Percentiles rank a stretch among this genome's conserved stretches.
Conservation (phyloP, 1,140 invertebrate species). For the Cydia strobilella region DNA sequence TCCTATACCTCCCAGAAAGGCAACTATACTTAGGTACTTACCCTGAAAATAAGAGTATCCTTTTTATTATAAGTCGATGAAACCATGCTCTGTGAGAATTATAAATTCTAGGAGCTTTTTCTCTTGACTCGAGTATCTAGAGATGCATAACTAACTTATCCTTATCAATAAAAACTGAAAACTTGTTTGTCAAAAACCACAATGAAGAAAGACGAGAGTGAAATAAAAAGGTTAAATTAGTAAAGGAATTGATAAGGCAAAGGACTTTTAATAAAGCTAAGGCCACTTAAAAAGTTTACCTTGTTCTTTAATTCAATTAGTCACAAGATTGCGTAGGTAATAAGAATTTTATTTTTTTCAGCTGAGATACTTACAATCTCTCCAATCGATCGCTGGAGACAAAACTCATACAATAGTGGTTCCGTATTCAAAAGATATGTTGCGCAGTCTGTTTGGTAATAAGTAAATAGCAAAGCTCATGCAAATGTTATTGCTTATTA, state of each 20-base stretch:
- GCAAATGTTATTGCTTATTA: conserved; percentile 18
- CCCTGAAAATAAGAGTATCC: too few species aligned
- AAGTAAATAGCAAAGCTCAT: neutral
- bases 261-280: neutral
- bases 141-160: too few species aligned
- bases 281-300: neutral
- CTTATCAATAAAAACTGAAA: too few species aligned
- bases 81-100: too few species aligned
- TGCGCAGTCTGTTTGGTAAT: neutral
- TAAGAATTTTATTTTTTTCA: conserved; percentile 43
- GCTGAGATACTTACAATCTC: conserved; percentile 59
- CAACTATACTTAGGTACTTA: too few species aligned
- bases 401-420: conserved; percentile 59
- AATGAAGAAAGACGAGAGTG: too few species aligned
- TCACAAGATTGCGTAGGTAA: neutral
- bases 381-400: conserved; percentile 54
- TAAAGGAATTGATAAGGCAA: neutral
- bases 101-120: too few species aligned
- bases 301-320: neutral
- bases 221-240: neutral
- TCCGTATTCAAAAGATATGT: conserved; percentile 50
- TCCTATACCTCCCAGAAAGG: too few species aligned
- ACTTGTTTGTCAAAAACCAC: too few species aligned
- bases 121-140: too few species aligned
- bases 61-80: too few species aligned